phyloP scores from a whole-genome alignment of 1,140 invertebrate genomes.

The Diprion similis region DNA sequence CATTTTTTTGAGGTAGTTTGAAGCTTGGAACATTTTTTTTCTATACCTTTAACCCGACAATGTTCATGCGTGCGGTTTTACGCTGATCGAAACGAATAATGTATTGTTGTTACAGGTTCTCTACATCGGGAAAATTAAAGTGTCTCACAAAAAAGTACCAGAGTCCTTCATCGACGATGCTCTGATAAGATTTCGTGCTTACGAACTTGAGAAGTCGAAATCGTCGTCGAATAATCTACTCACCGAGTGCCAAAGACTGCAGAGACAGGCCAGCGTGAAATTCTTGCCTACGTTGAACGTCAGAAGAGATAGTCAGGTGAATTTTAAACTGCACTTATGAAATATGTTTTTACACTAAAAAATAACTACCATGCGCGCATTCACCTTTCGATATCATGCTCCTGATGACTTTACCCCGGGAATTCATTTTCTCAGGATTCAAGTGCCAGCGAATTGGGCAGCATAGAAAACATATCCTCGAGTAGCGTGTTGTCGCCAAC shows the following conservation, averaged over 20 bases:
- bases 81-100: background rate
- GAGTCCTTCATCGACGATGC: slow-evolving; percentile 91
- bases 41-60: background rate
- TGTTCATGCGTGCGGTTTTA: background rate
- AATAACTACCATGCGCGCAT: background rate
- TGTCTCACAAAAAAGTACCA: slow-evolving; percentile 84
- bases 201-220: slow-evolving; percentile 75
- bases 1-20: slow-evolving; percentile 80
- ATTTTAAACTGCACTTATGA: slow-evolving; percentile 5
- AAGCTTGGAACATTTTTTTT: background rate
- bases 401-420: background rate
- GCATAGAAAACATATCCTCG: slow-evolving; percentile 47
- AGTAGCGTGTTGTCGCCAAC: slow-evolving; percentile 36
- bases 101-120: slow-evolving; percentile 69
- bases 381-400: background rate
- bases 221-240: slow-evolving; percentile 56
- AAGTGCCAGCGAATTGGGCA: slow-evolving; percentile 50
- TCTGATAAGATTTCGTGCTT: slow-evolving; percentile 80
- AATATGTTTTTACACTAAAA: background rate
- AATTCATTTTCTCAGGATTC: slow-evolving; percentile 44
- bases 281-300: slow-evolving; percentile 31
- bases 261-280: slow-evolving; percentile 43
- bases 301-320: slow-evolving; percentile 53
- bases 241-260: slow-evolving; percentile 48
- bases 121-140: slow-evolving; percentile 87